Evolutionary conservation across 2,797 vertebrate species (phyloP).

Genomic region (Siniperca undulata): DNA sequence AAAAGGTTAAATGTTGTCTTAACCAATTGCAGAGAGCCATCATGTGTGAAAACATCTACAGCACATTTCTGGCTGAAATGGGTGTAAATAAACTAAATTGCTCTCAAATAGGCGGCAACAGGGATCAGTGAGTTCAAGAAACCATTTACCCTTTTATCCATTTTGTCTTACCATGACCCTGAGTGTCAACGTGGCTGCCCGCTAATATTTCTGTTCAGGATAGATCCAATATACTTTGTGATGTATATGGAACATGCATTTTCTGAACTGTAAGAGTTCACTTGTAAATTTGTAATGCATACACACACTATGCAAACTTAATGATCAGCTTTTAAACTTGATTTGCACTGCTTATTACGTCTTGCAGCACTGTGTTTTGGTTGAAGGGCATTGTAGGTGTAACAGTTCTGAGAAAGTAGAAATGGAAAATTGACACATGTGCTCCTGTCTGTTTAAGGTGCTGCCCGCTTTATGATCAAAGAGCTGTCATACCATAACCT

Average conservation of each 20-base stretch:
- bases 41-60: constrained; percentile 6
- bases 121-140: not conserved
- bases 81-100: constrained; percentile 4
- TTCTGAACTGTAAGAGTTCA: not conserved
- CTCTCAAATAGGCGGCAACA: not conserved
- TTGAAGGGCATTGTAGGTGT: not conserved
- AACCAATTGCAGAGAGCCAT: constrained; percentile 15
- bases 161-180: constrained; percentile 2
- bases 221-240: not conserved
- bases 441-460: constrained; percentile 83
- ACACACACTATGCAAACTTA: not conserved
- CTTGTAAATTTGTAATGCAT: constrained; percentile 3
- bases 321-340: constrained; percentile 1
- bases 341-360: constrained; percentile 7
- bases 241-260: not conserved
- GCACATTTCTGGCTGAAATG: not conserved
- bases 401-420: constrained; percentile 1
- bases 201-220: constrained; percentile 1
- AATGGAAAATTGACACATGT: constrained; percentile 18
- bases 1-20: constrained; percentile 37
- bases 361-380: not conserved
- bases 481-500: constrained; percentile 98
- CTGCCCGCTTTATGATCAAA: constrained; percentile 97
- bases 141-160: not conserved
- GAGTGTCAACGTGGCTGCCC: not conserved